Base-by-base conservation (phyloP, 2,113 vertebrate genomes). In the Platanista minor region DNA sequence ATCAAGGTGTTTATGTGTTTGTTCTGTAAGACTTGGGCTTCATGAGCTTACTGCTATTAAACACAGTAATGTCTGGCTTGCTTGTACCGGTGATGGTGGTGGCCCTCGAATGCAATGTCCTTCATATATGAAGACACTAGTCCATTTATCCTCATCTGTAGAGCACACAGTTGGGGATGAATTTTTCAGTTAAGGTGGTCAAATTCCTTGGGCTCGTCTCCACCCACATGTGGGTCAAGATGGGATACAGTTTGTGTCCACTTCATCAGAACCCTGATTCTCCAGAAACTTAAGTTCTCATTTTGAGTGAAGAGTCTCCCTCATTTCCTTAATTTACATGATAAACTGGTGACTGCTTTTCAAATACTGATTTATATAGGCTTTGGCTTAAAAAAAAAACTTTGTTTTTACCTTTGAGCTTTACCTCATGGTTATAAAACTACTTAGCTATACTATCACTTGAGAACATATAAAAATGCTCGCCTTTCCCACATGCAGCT, bases 211-310 rank as follows among this genome's bases (percentile, higher is more conserved):
- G 23, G 46, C 1, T 62, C 46, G 13, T 31, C 8, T 66, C 23
- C 0, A 86, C 27, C 12, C 39, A 67, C 18, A 86, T 46, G 43
- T 57, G 66, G 27, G 10, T 54, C 57, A 85, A 61, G n/a, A 67
- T 14, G 25, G 27, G 71, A 14, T 27, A 94, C 1, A 9, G 80
- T 29, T 33, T 74, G 14, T 61, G 17, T 54, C 41, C 20, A 80
- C 59, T 88, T 54, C 74, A 91, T 75, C 49, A 84, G 90, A 94
- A 84, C 36, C 72, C 23, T 8, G 20, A 78, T 31, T 23, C 25
- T 29, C 81, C n/a, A 94, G 85, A 90, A 95, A 87, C n/a, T 46
- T 36, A 92, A 43, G 20, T 91, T 95, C 64, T 83, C 78, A 96
- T 77, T 85, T 41, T 85, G 27, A 7, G 31, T 66, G 77, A 92